These are phyloP conservation scores for Protobothrops flavoviridis DNA, from an alignment of 2,113 vertebrate genomes.

Conservation along the genomic window DNA sequence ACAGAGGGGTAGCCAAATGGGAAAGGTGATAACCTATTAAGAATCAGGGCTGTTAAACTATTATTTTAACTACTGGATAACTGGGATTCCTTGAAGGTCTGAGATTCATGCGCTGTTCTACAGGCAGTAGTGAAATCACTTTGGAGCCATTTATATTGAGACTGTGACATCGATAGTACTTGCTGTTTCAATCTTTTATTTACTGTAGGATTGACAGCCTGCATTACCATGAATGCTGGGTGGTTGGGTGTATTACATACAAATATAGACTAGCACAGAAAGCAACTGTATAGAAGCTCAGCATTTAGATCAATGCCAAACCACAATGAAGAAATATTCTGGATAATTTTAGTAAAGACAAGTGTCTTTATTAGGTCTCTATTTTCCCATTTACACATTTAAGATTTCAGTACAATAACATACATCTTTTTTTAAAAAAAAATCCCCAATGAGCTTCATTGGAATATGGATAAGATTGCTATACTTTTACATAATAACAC, in stretches of 20 bases:
- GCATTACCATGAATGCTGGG: neutral
- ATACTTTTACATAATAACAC: neutral
- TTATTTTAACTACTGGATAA: slow-evolving; percentile 25
- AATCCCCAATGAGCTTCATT: neutral
- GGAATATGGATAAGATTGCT: neutral
- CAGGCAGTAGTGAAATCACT: slow-evolving; percentile 21
- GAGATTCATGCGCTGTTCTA: slow-evolving; percentile 9
- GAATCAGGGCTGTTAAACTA: slow-evolving; percentile 51
- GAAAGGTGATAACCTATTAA: slow-evolving; percentile 66
- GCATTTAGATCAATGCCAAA: neutral
- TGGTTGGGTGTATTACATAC: neutral
- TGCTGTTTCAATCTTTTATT: neutral
- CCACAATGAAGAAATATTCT: neutral
- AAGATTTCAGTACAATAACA: neutral
- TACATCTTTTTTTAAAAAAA: neutral
- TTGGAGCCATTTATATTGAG: slow-evolving; percentile 18
- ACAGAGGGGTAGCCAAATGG: slow-evolving; percentile 66
- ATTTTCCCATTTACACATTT: neutral
- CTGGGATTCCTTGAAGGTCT: slow-evolving; percentile 20
- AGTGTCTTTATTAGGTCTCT: neutral
- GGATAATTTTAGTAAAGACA: neutral
- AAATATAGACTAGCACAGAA: neutral
- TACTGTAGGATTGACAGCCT: neutral
- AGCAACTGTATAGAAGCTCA: neutral
- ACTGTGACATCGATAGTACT: slow-evolving; percentile 32